These are phyloP conservation scores for Kryptopterus vitreolus DNA, from an alignment of 2,797 vertebrate genomes.

Conservation along the genomic window DNA sequence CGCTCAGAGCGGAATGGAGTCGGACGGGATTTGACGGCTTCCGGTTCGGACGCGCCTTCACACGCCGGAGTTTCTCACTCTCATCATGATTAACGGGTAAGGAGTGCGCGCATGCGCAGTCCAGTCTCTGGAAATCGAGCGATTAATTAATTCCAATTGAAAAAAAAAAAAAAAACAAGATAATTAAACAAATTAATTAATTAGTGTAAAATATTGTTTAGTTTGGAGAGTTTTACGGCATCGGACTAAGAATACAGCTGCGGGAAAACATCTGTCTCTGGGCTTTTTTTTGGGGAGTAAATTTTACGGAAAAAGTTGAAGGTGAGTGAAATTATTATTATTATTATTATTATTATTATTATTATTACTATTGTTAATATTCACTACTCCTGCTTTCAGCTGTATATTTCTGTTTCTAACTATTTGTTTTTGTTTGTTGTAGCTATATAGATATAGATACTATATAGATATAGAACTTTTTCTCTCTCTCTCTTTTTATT, in stretches of 20 bases:
- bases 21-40: too few relatives aligned
- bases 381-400: too few relatives aligned
- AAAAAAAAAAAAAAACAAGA: too few relatives aligned
- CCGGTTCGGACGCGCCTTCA: not conserved
- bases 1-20: not conserved
- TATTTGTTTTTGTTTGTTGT: not conserved
- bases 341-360: not conserved
- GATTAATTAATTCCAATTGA: too few relatives aligned
- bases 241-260: conserved; percentile 2
- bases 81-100: too few relatives aligned
- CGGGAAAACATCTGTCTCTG: conserved; percentile 1
- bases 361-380: not conserved
- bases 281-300: too few relatives aligned
- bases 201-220: not conserved
- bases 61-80: too few relatives aligned
- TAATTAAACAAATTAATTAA: too few relatives aligned
- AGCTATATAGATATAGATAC: not conserved
- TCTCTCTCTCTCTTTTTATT: too few relatives aligned
- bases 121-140: too few relatives aligned
- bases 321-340: not conserved
- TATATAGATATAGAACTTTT: too few relatives aligned
- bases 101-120: too few relatives aligned
- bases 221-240: not conserved
- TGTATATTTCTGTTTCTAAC: not conserved
- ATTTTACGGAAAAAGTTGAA: not conserved